Evolutionary conservation across 2,113 vertebrate species (phyloP), one percentile per base, ranked within the genome.

Genomic region (Furnarius figulus): DNA sequence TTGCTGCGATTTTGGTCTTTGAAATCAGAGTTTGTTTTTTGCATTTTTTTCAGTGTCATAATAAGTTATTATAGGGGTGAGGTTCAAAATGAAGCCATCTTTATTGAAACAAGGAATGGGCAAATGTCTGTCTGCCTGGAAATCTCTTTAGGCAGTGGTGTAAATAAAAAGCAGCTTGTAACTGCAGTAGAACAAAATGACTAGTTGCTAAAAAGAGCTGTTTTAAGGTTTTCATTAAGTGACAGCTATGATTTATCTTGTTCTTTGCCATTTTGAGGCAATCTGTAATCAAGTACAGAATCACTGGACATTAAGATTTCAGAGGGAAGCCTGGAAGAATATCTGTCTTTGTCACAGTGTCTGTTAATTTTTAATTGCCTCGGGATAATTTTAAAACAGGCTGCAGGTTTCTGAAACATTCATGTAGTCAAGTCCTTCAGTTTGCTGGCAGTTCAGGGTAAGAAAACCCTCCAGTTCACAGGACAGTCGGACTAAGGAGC

Each of bases 341-440:
- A 53, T 87, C 37, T 4, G 0, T 93, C 87, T 89, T 91, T n/a
- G 25, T 72, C 89, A 65, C 2, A 2, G 50, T 11, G 1, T 50
- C 74, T 87, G 52, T 95, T 93, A 87, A 95, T 91, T 94, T 96
- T 95, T 96, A 93, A 95, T 95, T 5, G 0, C 50, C 62, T 44
- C 0, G 0, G 75, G 89, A 88, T 95, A 90, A 91, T 92, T 96
- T 96, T 93, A 87, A 95, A 95, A 68, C 83, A 40, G 86, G 61
- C 91, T 91, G 78, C 71, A 88, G 79, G 30, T 82, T 93, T 93
- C 91, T 96, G 85, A 93, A 95, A 80, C 82, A 88, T 94, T 96
- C 59, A 80, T 77, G 42, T 58, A 1, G 67, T 78, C 58, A 85
- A 93, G 70, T 61, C 87, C 53, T 72, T 72, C 35, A 8, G n/a